A percentile compares a stretch with the other conserved stretches of the same genome.
Evolutionary conservation across 2,797 vertebrate genomes (phyloP).

Genomic region (Eospalax fontanierii): DNA sequence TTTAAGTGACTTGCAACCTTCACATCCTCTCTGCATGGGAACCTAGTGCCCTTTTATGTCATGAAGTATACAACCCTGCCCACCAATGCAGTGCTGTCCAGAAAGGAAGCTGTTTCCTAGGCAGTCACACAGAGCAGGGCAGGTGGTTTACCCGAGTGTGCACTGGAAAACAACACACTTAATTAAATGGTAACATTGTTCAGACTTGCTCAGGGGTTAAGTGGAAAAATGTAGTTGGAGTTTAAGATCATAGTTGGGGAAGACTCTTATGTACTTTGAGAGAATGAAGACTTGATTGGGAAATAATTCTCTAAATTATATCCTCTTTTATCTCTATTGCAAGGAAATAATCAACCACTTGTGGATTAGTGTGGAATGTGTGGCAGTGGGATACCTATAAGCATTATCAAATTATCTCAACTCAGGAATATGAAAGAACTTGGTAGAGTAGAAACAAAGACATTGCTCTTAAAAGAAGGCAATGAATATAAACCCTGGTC

Average conservation of each 20-base stretch:
- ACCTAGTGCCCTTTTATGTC: not conserved
- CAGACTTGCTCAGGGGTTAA: conserved; percentile 38
- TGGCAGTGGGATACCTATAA: not conserved
- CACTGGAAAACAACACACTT: not conserved
- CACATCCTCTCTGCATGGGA: not conserved
- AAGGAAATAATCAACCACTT: not conserved
- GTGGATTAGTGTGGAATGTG: not conserved
- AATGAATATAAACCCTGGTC: not conserved
- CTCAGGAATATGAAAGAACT: conserved; percentile 18
- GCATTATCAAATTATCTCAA: not conserved
- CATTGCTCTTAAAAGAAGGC: not conserved
- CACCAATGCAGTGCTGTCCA: not conserved
- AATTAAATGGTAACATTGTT: conserved; percentile 8
- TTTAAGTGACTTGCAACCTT: not conserved
- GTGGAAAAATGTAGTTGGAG: not conserved
- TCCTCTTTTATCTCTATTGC: not conserved
- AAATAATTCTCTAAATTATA: conserved; percentile 48
- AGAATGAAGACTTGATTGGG: conserved; percentile 8
- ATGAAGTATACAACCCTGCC: not conserved
- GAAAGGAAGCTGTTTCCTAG: not conserved
- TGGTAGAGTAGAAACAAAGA: not conserved
- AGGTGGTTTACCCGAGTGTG: not conserved
- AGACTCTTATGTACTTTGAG: conserved; percentile 20
- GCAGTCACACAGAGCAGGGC: not conserved
- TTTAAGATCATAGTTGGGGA: conserved; percentile 7